Percentiles rank a stretch among this genome's conserved stretches.
Evolutionary conservation across 1,140 invertebrate genomes (phyloP).

Genomic region (Lepidotrigona ventralis): DNA sequence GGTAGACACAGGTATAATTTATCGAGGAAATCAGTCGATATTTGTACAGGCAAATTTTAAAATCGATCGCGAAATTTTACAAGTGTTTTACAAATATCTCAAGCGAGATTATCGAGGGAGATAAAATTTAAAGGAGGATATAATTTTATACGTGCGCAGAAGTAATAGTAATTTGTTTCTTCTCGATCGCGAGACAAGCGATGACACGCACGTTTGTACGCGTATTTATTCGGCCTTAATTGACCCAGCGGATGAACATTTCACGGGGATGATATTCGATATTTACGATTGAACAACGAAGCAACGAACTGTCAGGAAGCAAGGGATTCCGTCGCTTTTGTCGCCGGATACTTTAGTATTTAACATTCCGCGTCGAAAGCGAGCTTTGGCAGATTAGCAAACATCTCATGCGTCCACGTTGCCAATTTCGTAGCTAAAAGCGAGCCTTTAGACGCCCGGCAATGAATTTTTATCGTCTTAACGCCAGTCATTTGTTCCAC

Average conservation of each 20-base stretch:
- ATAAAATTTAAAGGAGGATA: not conserved
- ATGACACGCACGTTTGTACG: not conserved
- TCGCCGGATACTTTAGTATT: not conserved
- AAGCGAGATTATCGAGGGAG: too few species aligned
- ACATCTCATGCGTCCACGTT: conserved; percentile 50
- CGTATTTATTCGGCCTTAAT: not conserved
- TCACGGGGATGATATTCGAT: not conserved
- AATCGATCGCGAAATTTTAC: too few species aligned
- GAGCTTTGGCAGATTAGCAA: conserved; percentile 42
- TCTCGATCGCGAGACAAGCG: not conserved
- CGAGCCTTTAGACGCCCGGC: conserved; percentile 41
- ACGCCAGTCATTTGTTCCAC: conserved; percentile 51
- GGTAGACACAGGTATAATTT: not conserved
- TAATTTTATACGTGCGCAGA: not conserved
- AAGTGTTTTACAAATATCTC: too few species aligned
- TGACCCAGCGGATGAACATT: not conserved
- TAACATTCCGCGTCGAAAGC: not conserved
- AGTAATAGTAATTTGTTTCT: not conserved
- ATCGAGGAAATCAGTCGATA: not conserved
- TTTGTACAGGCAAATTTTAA: not conserved
- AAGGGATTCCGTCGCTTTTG: not conserved
- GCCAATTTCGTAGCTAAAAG: conserved; percentile 48
- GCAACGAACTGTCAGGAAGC: not conserved
- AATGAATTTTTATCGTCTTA: conserved; percentile 64
- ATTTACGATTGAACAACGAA: not conserved